phyloP scores from a whole-genome alignment of 2,888 invertebrate species.

The Ochropleura plecta region DNA sequence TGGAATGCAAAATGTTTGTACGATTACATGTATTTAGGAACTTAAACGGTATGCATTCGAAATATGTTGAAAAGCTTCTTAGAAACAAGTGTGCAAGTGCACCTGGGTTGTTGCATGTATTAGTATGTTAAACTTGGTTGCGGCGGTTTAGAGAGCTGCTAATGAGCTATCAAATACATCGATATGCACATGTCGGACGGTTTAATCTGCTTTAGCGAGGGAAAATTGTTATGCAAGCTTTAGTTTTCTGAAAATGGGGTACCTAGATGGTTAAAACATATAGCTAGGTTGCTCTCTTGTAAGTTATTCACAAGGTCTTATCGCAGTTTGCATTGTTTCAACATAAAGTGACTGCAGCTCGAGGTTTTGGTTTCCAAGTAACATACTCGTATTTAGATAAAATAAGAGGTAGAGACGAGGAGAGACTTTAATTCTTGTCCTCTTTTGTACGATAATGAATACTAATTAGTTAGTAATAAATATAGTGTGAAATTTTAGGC shows the following conservation, averaged over 20 bases:
- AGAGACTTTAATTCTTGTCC: neutral
- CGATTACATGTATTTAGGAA: slow-evolving; percentile 86
- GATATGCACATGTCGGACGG: slow-evolving; percentile 49
- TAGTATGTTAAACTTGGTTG: slow-evolving; percentile 63
- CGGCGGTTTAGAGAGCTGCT: slow-evolving; percentile 64
- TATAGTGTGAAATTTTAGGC: neutral
- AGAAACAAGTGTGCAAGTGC: slow-evolving; percentile 70
- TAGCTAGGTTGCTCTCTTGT: neutral
- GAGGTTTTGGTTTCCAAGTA: neutral
- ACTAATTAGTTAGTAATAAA: neutral
- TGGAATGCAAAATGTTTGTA: slow-evolving; percentile 83
- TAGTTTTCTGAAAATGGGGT: slow-evolving; percentile 30
- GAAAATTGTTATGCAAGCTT: slow-evolving; percentile 32
- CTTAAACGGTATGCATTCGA: slow-evolving; percentile 81
- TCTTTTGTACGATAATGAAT: neutral
- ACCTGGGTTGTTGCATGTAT: slow-evolving; percentile 67
- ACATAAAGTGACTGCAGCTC: neutral
- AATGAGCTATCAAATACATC: slow-evolving; percentile 63
- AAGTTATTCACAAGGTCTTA: slow-evolving; percentile 12
- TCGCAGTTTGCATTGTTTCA: slow-evolving; percentile 22
- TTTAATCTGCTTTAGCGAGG: slow-evolving; percentile 56
- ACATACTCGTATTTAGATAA: neutral
- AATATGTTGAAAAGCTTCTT: slow-evolving; percentile 77
- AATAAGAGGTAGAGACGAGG: neutral
- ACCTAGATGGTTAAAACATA: neutral